Base-by-base conservation (phyloP, 2,113 vertebrate genomes). In the Rattus rattus region DNA sequence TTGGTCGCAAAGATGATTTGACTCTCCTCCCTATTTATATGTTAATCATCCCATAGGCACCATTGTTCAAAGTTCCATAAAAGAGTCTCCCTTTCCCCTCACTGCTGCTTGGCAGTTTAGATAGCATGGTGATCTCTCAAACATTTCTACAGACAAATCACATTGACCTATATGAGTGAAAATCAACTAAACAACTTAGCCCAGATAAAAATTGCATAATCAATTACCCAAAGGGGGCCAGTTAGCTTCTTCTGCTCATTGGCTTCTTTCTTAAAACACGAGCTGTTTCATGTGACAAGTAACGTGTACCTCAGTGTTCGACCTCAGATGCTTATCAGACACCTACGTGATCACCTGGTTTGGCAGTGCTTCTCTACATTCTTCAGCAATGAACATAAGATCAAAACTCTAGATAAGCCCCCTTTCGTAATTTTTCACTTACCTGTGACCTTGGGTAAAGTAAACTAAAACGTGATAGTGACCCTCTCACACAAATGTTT, bases 1-100 rank as follows among this genome's bases (percentile, higher is more conserved):
- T 98, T 96, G 97, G 97, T 98, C 97, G 92, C 97, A 98, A 98
- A 98, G 97, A 97, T 98, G 97, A 96, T 98, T 98, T 98, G 97
- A 98, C 98, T 98, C 97, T 97, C 96, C 97, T 98, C 97, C 95
- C 97, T 97, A 96, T 98, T 98, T 98, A 96, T 97, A 98, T 98
- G 97, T 98, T 98, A 97, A 98, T 98, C 97, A 98, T 98, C 96
- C 98, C 98, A 89, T 97, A 98, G 98, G 95, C 83, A 6, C 96
- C 94, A 92, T 97, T 98, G 97, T 98, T 98, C 97, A 97, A 98
- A 97, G 97, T 98, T 98, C 98, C 96, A 97, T 96, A 98, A 98
- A 97, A 80, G 92, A 97, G 94, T 4, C 22, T 88, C 92, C 97
- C 6, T 54, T 80, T 70, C 70, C 63, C 30, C 16, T 47, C 7